A percentile compares a stretch with the other conserved stretches of the same genome.
Evolutionary conservation across 2,888 invertebrate genomes (phyloP).

Genomic region (Hemithea aestivaria): DNA sequence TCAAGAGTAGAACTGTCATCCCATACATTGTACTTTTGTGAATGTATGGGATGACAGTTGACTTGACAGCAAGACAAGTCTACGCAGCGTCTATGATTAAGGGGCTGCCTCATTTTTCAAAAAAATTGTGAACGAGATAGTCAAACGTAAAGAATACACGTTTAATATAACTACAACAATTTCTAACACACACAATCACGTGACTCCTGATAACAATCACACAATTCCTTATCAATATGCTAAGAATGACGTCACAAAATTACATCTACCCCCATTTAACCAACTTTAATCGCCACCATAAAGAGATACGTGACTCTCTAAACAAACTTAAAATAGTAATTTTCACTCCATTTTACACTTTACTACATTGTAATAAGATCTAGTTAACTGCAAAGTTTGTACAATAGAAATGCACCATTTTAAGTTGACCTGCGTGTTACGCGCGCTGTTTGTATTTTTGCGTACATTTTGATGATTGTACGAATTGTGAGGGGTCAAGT

Average conservation of each 20-base stretch:
- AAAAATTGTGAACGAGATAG: too few relatives aligned
- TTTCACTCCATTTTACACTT: constrained; percentile 30
- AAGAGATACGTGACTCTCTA: constrained; percentile 41
- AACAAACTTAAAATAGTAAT: constrained; percentile 28
- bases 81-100: too few relatives aligned
- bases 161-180: too few relatives aligned
- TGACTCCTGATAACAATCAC: constrained; percentile 6
- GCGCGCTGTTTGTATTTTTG: constrained; percentile 9
- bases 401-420: constrained; percentile 33
- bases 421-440: constrained; percentile 24
- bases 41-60: too few relatives aligned
- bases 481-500: constrained; percentile 23
- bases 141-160: too few relatives aligned
- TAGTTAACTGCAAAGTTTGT: constrained; percentile 22
- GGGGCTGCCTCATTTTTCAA: too few relatives aligned
- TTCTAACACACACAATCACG: constrained; percentile 11
- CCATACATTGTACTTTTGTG: too few relatives aligned
- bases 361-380: constrained; percentile 25
- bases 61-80: too few relatives aligned
- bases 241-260: constrained; percentile 43
- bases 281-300: constrained; percentile 46
- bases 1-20: too few relatives aligned
- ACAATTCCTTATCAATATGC: constrained; percentile 37
- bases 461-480: constrained; percentile 14
- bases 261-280: constrained; percentile 45